Percentiles rank a stretch among this genome's conserved stretches.
Conservation (phyloP, 2,888 invertebrate species). For the Alloscopus bannaensis region DNA sequence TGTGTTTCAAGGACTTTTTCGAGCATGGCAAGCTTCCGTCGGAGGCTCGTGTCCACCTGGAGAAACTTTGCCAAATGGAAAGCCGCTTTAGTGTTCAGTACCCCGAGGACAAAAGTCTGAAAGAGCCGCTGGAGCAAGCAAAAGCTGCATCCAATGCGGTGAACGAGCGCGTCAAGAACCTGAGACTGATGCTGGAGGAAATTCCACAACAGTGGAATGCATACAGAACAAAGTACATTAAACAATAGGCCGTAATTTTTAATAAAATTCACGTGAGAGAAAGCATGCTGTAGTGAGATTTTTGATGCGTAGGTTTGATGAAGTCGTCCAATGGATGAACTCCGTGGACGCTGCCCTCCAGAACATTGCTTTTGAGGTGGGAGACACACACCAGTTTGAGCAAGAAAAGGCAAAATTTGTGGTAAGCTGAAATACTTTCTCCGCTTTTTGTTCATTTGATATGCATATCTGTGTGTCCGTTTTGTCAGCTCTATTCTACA, state of each 20-base stretch:
- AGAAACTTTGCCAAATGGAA: slow-evolving; percentile 86
- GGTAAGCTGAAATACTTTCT: slow-evolving; percentile 78
- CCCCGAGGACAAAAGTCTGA: slow-evolving; percentile 82
- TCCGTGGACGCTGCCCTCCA: slow-evolving; percentile 89
- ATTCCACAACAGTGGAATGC: slow-evolving; percentile 94
- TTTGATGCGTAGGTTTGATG: slow-evolving; percentile 79
- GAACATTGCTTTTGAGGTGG: slow-evolving; percentile 89
- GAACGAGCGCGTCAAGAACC: slow-evolving; percentile 82
- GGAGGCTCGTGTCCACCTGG: slow-evolving; percentile 84
- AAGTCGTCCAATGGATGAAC: slow-evolving; percentile 94
- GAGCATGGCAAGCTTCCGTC: slow-evolving; percentile 71
- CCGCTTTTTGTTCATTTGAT: not conserved
- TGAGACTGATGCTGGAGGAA: slow-evolving; percentile 85
- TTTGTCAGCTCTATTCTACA: not conserved
- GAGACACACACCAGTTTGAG: slow-evolving; percentile 92
- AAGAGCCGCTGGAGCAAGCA: slow-evolving; percentile 82
- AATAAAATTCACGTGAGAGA: not conserved
- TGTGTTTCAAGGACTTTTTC: slow-evolving; percentile 74
- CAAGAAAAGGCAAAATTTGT: slow-evolving; percentile 92
- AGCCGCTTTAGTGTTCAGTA: slow-evolving; percentile 82
- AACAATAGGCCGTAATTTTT: too few species aligned
- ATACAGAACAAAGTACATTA: slow-evolving; percentile 83
- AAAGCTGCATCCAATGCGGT: slow-evolving; percentile 86
- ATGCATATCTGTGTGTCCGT: not conserved
- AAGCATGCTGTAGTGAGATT: not conserved